These are phyloP conservation scores for Brachionus manjavacas DNA, from an alignment of 1,140 invertebrate genomes.

Conservation along the genomic window DNA sequence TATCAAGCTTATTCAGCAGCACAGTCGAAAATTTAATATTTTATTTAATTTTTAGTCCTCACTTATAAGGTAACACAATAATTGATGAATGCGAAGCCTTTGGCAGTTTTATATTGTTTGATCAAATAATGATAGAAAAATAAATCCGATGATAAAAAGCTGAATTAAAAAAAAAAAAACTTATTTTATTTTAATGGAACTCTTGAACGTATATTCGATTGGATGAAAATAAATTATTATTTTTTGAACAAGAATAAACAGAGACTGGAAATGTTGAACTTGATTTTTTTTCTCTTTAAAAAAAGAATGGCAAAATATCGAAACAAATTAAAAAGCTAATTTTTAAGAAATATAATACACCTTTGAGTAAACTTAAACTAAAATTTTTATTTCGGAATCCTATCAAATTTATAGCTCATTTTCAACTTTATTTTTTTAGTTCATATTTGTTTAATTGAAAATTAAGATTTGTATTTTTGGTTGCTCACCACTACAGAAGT, in stretches of 20 bases:
- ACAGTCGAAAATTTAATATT: background rate
- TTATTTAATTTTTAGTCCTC: slow-evolving; percentile 10
- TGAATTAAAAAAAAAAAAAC: background rate
- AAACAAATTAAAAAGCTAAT: slow-evolving; percentile 15
- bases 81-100: slow-evolving; percentile 29
- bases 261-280: background rate
- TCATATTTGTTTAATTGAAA: slow-evolving; percentile 30
- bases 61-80: slow-evolving; percentile 27
- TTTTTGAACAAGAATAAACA: slow-evolving; percentile 28
- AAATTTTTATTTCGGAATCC: slow-evolving; percentile 11
- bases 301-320: background rate
- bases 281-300: background rate
- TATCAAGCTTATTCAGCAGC: background rate
- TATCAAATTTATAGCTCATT: slow-evolving; percentile 3
- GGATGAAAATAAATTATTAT: background rate
- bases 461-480: slow-evolving; percentile 3
- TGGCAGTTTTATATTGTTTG: slow-evolving; percentile 9
- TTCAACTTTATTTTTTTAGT: background rate
- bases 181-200: background rate
- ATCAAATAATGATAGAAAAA: slow-evolving; percentile 22
- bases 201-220: background rate
- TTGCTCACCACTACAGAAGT: background rate
- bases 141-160: background rate
- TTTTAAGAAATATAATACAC: slow-evolving; percentile 34
- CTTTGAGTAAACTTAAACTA: slow-evolving; percentile 37